These are phyloP conservation scores for Myiagra hebetior DNA, from an alignment of 2,113 vertebrate genomes.

Conservation along the genomic window DNA sequence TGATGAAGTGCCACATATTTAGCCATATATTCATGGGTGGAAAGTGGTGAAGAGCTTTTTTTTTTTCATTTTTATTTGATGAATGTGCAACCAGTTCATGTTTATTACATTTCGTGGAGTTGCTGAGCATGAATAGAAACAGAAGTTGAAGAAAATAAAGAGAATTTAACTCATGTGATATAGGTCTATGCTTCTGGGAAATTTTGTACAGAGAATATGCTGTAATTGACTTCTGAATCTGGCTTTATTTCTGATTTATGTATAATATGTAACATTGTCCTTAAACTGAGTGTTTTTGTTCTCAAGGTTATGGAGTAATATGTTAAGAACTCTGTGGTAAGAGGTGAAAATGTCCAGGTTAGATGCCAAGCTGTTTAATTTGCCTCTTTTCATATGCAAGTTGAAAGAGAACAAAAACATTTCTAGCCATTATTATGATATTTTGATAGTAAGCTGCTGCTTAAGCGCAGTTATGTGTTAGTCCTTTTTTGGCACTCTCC, in stretches of 20 bases:
- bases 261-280: not conserved
- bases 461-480: not conserved
- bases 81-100: not conserved
- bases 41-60: not conserved
- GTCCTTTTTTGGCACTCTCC: not conserved
- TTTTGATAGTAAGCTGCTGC: not conserved
- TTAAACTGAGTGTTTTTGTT: not conserved
- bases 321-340: not conserved
- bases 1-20: not conserved
- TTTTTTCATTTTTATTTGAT: not conserved
- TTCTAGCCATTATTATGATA: not conserved
- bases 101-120: not conserved
- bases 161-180: not conserved
- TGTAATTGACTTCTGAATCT: not conserved
- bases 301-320: not conserved
- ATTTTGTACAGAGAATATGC: not conserved
- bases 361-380: not conserved
- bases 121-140: not conserved
- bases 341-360: not conserved
- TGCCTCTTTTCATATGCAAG: not conserved
- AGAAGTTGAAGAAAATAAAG: not conserved
- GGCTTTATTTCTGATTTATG: not conserved
- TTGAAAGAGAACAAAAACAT: not conserved
- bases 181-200: not conserved
- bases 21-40: not conserved